phyloP scores from a whole-genome alignment of 2,113 vertebrate species.

The Cyprinus carpio region DNA sequence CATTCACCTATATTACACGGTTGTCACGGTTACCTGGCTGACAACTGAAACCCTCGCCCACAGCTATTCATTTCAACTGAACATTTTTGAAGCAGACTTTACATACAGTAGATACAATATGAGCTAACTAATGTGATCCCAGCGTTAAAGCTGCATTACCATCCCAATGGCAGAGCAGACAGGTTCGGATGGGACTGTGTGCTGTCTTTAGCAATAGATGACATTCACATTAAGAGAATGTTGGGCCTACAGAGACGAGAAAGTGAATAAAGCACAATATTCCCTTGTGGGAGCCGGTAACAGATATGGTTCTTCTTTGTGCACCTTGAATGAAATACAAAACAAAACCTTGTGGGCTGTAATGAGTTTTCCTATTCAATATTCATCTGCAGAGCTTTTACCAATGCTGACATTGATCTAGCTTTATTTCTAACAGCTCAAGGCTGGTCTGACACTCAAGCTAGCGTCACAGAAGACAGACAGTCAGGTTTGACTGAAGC shows the following conservation, averaged over 20 bases:
- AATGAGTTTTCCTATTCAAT: constrained; percentile 41
- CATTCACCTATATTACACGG: constrained; percentile 8
- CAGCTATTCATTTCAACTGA: constrained; percentile 31
- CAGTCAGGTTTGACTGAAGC: constrained; percentile 22
- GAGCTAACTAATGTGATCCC: constrained; percentile 40
- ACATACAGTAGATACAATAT: constrained; percentile 45
- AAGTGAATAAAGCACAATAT: constrained; percentile 16
- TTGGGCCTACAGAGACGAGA: constrained; percentile 4
- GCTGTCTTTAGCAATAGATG: constrained; percentile 27
- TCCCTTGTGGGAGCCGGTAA: constrained; percentile 45
- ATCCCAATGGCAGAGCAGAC: constrained; percentile 24
- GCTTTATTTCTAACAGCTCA: constrained; percentile 35
- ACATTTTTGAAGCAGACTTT: constrained; percentile 27
- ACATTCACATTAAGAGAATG: constrained; percentile 38
- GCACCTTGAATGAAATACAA: constrained; percentile 1
- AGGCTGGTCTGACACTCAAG: constrained; percentile 11
- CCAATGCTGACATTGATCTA: constrained; percentile 35
- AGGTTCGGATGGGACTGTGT: not conserved
- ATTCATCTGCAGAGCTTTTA: constrained; percentile 40
- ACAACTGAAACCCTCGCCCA: constrained; percentile 22
- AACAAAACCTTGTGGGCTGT: constrained; percentile 49
- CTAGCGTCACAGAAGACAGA: constrained; percentile 18
- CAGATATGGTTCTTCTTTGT: constrained; percentile 40
- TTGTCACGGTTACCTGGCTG: constrained; percentile 33
- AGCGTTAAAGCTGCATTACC: constrained; percentile 43